Base-by-base conservation (phyloP, 2,888 invertebrate species). In the Alentia gelatinosa region DNA sequence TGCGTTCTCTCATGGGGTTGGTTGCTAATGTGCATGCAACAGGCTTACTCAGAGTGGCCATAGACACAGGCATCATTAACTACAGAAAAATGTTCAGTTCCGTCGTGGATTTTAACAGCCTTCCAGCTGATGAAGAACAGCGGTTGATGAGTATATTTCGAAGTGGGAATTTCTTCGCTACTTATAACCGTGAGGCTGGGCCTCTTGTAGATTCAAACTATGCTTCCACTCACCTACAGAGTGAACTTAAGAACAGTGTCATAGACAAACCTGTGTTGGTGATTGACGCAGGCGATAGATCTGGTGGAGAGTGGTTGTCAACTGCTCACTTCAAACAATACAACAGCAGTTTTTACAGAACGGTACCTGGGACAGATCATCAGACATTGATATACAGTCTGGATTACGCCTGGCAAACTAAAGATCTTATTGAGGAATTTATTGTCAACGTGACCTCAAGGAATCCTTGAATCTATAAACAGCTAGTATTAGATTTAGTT, bases 251-350 rank as follows among this genome's bases (percentile, higher is more conserved):
- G 3, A 39, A 40, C 7, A 0, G 7, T 1, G 37, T 12, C 1
- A 83, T 91, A 4, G 30, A 75, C 39, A 79, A 39, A 30, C 91
- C 91, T 35, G 89, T 91, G 26, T 56, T 91, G 40, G 89, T 91
- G 23, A 89, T 91, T 19, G 91, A 91, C 39, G 91, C 91, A 7
- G 91, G 91, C 7, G 83, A 50, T 26, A 40, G 47, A 30, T 9
- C 33, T 35, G 19, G 26, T 26, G 30, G 88, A 3, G 89, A 74
- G 23, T 75, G 75, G 75, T 37, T 74, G 37, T 37, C 90, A 35
- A 23, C 74, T 33, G 33, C n/a, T 19, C 35, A 91, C 9, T 89
- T 89, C 75, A 12, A 50, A 5, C 68, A 42, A n/a, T 89, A 91
- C 47, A 79, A 91, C 39, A 35, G 33, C 15, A 79, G 0, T 1